These are phyloP conservation scores for Esperia sulphurella DNA, from an alignment of 2,888 invertebrate genomes.

Conservation along the genomic window DNA sequence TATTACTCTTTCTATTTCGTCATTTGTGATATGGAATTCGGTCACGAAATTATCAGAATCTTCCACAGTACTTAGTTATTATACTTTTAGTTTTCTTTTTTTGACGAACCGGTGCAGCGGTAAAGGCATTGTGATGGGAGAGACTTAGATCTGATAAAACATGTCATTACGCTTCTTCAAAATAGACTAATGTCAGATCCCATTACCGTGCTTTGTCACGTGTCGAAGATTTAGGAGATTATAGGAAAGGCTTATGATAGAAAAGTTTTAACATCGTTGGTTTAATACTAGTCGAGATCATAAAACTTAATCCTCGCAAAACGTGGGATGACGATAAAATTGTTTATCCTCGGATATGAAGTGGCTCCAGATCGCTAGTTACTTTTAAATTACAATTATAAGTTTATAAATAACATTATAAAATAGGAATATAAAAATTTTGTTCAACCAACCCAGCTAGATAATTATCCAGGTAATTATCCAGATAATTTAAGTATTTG, in stretches of 20 bases:
- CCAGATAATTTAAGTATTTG: too few relatives aligned
- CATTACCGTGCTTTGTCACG: conserved; percentile 70
- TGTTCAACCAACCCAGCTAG: too few relatives aligned
- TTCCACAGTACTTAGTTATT: conserved; percentile 31
- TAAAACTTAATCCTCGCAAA: too few relatives aligned
- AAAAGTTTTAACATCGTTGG: not conserved
- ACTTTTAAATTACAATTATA: not conserved
- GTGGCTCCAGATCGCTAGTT: too few relatives aligned
- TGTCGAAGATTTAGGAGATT: conserved; percentile 48
- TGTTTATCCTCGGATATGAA: too few relatives aligned
- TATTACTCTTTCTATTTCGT: conserved; percentile 43
- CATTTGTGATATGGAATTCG: conserved; percentile 48
- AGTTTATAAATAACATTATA: too few relatives aligned
- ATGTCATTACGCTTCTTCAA: conserved; percentile 31
- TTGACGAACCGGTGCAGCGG: conserved; percentile 25
- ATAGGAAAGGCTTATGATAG: conserved; percentile 12
- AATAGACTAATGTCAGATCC: conserved; percentile 68
- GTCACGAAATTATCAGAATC: conserved; percentile 48
- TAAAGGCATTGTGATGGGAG: conserved; percentile 45
- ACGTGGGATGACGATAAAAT: too few relatives aligned
- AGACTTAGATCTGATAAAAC: conserved; percentile 49
- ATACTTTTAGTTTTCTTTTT: conserved; percentile 33
- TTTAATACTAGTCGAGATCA: too few relatives aligned
- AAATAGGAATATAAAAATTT: too few relatives aligned
- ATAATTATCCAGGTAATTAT: too few relatives aligned